A percentile compares a stretch with the other conserved stretches of the same genome.
Conservation (phyloP, 2,888 invertebrate species). For the Synergus laeviventris region DNA sequence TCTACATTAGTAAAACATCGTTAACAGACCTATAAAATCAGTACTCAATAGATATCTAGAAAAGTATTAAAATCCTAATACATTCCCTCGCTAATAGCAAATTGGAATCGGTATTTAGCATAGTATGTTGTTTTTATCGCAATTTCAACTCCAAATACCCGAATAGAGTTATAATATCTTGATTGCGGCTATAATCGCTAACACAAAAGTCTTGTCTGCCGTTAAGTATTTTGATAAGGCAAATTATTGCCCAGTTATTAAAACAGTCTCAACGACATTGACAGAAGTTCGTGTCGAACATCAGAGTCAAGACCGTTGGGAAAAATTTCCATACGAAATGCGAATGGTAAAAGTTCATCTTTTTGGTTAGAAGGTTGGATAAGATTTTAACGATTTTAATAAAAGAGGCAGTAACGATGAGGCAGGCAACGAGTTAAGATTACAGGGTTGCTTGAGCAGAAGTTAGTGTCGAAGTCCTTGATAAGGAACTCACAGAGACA, state of each 20-base stretch:
- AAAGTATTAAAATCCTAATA: constrained; percentile 1
- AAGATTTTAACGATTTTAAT: constrained; percentile 21
- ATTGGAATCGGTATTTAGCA: neutral
- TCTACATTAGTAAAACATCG: constrained; percentile 8
- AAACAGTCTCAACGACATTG: neutral
- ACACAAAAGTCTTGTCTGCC: constrained; percentile 17
- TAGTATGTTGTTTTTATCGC: neutral
- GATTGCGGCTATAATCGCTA: neutral
- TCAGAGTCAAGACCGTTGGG: constrained; percentile 14
- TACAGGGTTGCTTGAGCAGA: constrained; percentile 11
- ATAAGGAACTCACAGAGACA: constrained; percentile 40
- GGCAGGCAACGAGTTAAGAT: constrained; percentile 5
- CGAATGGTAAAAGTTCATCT: neutral
- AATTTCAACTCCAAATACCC: neutral
- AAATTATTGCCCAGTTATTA: neutral
- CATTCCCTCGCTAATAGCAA: neutral
- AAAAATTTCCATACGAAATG: constrained; percentile 17
- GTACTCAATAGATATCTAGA: neutral
- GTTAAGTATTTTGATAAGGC: constrained; percentile 10
- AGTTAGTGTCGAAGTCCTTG: constrained; percentile 25
- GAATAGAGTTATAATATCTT: constrained; percentile 17
- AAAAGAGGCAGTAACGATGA: constrained; percentile 1
- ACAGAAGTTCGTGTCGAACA: constrained; percentile 18
- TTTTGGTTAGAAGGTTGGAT: neutral
- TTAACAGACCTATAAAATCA: neutral